These are phyloP conservation scores for Forbesichthys papilliferus DNA, from an alignment of 2,113 vertebrate genomes.

Conservation along the genomic window DNA sequence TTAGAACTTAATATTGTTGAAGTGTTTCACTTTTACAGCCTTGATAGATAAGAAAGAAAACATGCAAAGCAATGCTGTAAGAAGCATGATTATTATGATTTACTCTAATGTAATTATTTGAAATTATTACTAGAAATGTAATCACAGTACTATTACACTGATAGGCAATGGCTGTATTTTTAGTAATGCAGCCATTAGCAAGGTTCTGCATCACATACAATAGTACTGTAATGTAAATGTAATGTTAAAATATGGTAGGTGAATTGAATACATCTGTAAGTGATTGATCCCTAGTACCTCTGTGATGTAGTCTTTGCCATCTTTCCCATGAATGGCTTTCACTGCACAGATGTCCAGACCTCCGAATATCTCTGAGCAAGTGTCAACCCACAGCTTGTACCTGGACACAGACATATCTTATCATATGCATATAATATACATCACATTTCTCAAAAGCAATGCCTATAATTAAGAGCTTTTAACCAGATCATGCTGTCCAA, in stretches of 20 bases:
- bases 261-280: not conserved
- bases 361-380: conserved; percentile 93
- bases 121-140: too few species aligned
- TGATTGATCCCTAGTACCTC: conserved; percentile 77
- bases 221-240: not conserved
- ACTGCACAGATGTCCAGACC: conserved; percentile 96
- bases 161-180: not conserved
- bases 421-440: not conserved
- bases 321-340: conserved; percentile 97
- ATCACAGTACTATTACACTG: too few species aligned
- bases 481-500: not conserved
- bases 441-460: not conserved
- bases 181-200: too few species aligned
- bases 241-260: not conserved
- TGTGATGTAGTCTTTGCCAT: conserved; percentile 96
- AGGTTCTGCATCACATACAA: too few species aligned
- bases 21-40: too few species aligned
- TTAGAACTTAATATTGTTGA: too few species aligned
- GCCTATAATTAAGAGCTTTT: not conserved
- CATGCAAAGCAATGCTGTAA: too few species aligned
- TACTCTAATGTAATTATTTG: too few species aligned
- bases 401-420: conserved; percentile 59
- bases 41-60: too few species aligned
- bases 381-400: conserved; percentile 97
- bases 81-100: too few species aligned